Evolutionary conservation across 2,797 vertebrate species (phyloP).

Genomic region (Macropodus opercularis): DNA sequence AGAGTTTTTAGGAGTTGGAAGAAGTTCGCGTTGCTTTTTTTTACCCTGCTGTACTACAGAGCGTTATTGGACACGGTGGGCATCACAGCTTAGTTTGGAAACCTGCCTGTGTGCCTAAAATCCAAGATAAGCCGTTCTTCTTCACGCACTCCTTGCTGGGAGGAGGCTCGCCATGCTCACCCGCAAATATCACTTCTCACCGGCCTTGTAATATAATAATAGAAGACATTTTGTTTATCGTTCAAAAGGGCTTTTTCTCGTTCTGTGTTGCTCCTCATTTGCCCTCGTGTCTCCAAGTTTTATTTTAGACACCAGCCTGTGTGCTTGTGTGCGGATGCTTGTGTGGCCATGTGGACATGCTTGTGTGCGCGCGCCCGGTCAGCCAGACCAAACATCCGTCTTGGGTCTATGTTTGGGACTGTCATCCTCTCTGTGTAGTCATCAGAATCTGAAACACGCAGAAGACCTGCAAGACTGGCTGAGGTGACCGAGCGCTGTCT

Average conservation of each 20-base stretch:
- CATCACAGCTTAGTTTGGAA: slow-evolving; percentile 44
- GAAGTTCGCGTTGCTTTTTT: slow-evolving; percentile 35
- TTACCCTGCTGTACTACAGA: slow-evolving; percentile 46
- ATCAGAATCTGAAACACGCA: slow-evolving; percentile 40
- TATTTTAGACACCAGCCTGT: slow-evolving; percentile 34
- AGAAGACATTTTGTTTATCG: slow-evolving; percentile 1
- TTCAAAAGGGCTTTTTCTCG: slow-evolving; percentile 15
- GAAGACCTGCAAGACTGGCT: slow-evolving; percentile 26
- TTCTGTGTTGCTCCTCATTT: neutral
- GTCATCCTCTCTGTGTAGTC: slow-evolving; percentile 38
- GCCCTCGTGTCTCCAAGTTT: neutral
- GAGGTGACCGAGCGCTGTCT: slow-evolving; percentile 43
- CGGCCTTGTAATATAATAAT: neutral
- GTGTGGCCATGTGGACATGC: slow-evolving; percentile 1
- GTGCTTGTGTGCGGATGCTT: slow-evolving; percentile 8
- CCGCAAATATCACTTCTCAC: slow-evolving; percentile 11
- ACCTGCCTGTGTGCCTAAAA: slow-evolving; percentile 28
- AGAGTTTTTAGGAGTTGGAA: slow-evolving; percentile 35
- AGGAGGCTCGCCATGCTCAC: slow-evolving; percentile 2
- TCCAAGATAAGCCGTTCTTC: slow-evolving; percentile 29
- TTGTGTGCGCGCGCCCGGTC: slow-evolving; percentile 10
- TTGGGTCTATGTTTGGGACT: slow-evolving; percentile 50
- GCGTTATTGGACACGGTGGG: slow-evolving; percentile 46
- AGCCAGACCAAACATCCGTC: slow-evolving; percentile 52
- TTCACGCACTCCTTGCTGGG: slow-evolving; percentile 8